Conservation (phyloP, 2,113 vertebrate species). For the Arvicanthis niloticus region DNA sequence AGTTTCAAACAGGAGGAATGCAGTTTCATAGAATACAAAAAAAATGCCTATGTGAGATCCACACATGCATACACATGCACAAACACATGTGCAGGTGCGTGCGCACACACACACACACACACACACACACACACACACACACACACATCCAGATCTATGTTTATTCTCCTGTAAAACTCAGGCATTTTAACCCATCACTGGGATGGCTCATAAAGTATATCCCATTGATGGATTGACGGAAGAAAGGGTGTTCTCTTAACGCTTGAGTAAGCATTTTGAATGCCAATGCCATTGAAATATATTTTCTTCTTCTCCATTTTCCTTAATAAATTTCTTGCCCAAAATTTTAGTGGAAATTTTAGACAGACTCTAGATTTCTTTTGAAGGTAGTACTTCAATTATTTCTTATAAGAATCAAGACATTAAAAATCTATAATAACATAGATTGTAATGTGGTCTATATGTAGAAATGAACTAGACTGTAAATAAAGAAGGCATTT, state of each 20-base stretch:
- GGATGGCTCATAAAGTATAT: neutral
- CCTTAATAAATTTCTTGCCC: neutral
- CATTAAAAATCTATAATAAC: slow-evolving; percentile 26
- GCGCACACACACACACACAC: neutral
- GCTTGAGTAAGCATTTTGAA: neutral
- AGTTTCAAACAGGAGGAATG: neutral
- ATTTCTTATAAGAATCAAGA: neutral
- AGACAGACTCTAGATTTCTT: neutral
- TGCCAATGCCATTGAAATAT: neutral
- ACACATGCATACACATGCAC: neutral
- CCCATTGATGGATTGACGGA: neutral
- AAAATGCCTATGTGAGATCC: neutral
- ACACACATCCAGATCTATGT: neutral
- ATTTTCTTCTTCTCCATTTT: neutral
- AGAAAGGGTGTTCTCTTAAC: slow-evolving; percentile 2
- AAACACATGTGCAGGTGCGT: too few relatives aligned
- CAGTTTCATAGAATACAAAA: neutral
- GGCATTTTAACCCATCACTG: neutral
- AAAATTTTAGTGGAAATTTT: slow-evolving; percentile 20
- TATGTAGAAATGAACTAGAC: neutral
- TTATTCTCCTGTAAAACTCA: neutral
- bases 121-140: neutral
- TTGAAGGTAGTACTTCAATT: slow-evolving; percentile 20
- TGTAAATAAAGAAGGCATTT: neutral
- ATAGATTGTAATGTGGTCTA: neutral